Evolutionary conservation across 1,140 invertebrate genomes (phyloP).

Genomic region (Drosophila obscura): DNA sequence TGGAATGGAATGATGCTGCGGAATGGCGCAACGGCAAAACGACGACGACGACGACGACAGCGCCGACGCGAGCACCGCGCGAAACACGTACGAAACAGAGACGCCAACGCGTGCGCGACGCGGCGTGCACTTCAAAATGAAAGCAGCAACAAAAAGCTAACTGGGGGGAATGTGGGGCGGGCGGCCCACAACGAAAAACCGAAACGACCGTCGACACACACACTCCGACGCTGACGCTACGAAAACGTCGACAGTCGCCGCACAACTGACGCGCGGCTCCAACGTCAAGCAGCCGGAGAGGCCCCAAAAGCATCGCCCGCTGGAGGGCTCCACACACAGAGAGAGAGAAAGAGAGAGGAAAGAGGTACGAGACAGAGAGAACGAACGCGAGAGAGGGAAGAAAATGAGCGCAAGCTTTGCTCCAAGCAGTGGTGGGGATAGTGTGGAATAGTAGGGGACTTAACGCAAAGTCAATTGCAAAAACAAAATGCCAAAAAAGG

Average conservation of each 20-base stretch:
- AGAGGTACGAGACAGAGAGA: background rate
- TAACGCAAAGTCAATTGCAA: too few relatives aligned
- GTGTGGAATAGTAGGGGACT: too few relatives aligned
- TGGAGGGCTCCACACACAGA: slow-evolving; percentile 12
- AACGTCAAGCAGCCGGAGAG: slow-evolving; percentile 25
- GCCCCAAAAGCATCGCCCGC: slow-evolving; percentile 25
- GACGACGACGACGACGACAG: background rate
- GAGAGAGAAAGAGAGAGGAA: background rate
- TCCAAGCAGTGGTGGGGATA: too few relatives aligned
- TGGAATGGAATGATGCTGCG: too few relatives aligned
- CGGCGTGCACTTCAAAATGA: slow-evolving; percentile 34
- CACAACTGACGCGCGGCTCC: slow-evolving; percentile 63
- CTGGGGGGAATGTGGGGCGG: background rate
- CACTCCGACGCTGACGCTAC: slow-evolving; percentile 47
- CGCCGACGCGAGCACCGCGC: slow-evolving; percentile 3
- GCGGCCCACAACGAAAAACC: slow-evolving; percentile 17
- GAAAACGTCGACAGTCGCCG: slow-evolving; percentile 71
- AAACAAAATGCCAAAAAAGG: too few relatives aligned
- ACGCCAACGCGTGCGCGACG: slow-evolving; percentile 53
- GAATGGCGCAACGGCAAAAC: too few relatives aligned
- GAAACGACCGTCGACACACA: slow-evolving; percentile 9
- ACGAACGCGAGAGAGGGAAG: background rate
- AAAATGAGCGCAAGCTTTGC: slow-evolving; percentile 4
- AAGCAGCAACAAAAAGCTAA: slow-evolving; percentile 22
- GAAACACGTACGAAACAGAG: slow-evolving; percentile 27